Percentiles rank a stretch among this genome's conserved stretches.
These are phyloP conservation scores for Ptiloglossa arizonensis DNA, from an alignment of 1,140 invertebrate species.

Conservation along the genomic window DNA sequence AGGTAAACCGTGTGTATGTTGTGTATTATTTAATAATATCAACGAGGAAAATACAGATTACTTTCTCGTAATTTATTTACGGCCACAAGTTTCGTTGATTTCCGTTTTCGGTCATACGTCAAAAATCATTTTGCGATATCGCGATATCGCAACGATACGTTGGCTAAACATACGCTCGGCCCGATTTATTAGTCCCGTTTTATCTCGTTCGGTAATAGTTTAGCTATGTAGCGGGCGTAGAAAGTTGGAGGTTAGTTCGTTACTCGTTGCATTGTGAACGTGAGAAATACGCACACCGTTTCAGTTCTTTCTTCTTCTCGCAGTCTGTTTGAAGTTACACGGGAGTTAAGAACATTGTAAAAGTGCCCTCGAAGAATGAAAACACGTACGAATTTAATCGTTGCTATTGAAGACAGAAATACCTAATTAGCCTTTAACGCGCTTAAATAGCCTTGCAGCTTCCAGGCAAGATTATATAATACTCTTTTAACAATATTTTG, in stretches of 20 bases:
- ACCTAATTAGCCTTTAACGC: not conserved
- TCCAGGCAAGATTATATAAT: too few species aligned
- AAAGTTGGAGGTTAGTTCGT: slow-evolving; percentile 28
- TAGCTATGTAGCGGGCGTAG: slow-evolving; percentile 10
- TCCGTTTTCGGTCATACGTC: not conserved
- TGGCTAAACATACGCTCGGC: not conserved
- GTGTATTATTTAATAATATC: too few species aligned
- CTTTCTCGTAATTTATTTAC: too few species aligned
- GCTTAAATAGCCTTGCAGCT: too few species aligned
- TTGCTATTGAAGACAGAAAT: not conserved
- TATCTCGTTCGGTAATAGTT: slow-evolving; percentile 23
- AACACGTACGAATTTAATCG: not conserved
- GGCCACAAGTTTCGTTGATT: not conserved
- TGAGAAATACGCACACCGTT: slow-evolving; percentile 35
- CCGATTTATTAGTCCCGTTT: slow-evolving; percentile 29
- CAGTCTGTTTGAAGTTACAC: not conserved
- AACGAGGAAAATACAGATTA: too few species aligned
- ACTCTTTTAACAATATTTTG: too few species aligned
- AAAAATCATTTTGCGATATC: slow-evolving; percentile 21
- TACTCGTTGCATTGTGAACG: slow-evolving; percentile 18
- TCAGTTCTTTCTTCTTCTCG: slow-evolving; percentile 2
- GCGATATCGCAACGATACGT: slow-evolving; percentile 1
- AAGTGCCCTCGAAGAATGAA: slow-evolving; percentile 7
- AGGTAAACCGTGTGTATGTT: too few species aligned
- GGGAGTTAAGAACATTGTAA: not conserved